phyloP scores from a whole-genome alignment of 1,140 invertebrate genomes.

The Spodoptera frugiperda region DNA sequence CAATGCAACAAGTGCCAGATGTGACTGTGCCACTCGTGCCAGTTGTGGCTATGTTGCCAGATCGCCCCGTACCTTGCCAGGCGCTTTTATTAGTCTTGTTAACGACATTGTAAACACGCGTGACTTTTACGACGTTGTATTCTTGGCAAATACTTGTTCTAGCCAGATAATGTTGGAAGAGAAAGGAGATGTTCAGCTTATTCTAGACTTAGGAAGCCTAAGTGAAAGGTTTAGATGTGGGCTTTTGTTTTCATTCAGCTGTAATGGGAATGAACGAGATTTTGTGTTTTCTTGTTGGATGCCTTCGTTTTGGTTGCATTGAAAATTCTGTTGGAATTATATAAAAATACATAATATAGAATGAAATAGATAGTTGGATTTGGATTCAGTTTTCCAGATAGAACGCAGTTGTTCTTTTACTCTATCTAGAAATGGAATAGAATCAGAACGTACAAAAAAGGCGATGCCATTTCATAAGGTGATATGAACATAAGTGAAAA shows the following conservation, averaged over 20 bases:
- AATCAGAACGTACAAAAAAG: too few species aligned
- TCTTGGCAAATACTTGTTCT: conserved; percentile 63
- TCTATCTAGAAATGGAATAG: too few species aligned
- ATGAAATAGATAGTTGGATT: too few species aligned
- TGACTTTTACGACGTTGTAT: conserved; percentile 67
- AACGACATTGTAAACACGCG: conserved; percentile 68
- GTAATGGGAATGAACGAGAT: neutral
- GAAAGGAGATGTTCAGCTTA: conserved; percentile 4
- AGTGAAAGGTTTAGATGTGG: neutral
- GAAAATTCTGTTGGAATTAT: neutral
- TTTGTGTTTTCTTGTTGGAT: neutral
- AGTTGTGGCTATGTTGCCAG: conserved; percentile 49
- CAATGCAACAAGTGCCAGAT: conserved; percentile 57
- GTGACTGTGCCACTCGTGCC: conserved; percentile 47
- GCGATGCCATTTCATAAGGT: too few species aligned
- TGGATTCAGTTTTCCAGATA: too few species aligned
- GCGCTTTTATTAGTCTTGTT: conserved; percentile 67
- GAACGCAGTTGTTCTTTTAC: too few species aligned
- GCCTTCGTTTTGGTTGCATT: neutral
- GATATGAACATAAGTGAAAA: too few species aligned
- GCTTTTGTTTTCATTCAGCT: neutral
- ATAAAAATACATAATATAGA: too few species aligned
- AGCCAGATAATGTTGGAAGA: conserved; percentile 58
- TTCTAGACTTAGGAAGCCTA: neutral
- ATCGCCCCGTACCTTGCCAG: conserved; percentile 47